A percentile compares a stretch with the other conserved stretches of the same genome.
Conservation (phyloP, 2,113 vertebrate species). For the Gavia stellata region DNA sequence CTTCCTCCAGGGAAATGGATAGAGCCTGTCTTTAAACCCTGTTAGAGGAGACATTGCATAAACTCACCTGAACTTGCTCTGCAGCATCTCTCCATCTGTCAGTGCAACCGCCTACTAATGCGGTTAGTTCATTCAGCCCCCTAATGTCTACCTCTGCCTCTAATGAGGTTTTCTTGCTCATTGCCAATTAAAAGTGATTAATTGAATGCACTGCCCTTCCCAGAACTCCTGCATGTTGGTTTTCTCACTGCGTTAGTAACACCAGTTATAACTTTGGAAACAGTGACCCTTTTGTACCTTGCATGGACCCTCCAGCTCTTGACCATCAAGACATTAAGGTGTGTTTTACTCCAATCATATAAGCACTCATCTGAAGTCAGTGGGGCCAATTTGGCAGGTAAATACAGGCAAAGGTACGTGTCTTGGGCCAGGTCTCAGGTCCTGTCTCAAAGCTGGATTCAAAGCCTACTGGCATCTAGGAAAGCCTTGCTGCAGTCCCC, state of each 20-base stretch:
- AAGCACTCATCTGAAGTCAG: neutral
- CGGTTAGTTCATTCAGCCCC: neutral
- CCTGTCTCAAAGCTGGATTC: neutral
- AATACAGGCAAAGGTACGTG: neutral
- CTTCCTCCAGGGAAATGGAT: conserved; percentile 85
- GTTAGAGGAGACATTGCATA: neutral
- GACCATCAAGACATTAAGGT: neutral
- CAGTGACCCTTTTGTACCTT: neutral
- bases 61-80: neutral
- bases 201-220: neutral
- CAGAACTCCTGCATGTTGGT: neutral
- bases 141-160: neutral
- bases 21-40: conserved; percentile 88
- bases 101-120: neutral
- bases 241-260: neutral
- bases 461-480: neutral
- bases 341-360: neutral
- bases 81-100: neutral
- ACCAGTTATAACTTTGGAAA: neutral
- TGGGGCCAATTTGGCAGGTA: neutral
- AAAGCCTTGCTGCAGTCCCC: neutral
- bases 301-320: neutral
- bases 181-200: conserved; percentile 21
- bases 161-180: neutral
- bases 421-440: neutral